These are phyloP conservation scores for Eutrigla gurnardus DNA, from an alignment of 2,797 vertebrate species.

Conservation along the genomic window DNA sequence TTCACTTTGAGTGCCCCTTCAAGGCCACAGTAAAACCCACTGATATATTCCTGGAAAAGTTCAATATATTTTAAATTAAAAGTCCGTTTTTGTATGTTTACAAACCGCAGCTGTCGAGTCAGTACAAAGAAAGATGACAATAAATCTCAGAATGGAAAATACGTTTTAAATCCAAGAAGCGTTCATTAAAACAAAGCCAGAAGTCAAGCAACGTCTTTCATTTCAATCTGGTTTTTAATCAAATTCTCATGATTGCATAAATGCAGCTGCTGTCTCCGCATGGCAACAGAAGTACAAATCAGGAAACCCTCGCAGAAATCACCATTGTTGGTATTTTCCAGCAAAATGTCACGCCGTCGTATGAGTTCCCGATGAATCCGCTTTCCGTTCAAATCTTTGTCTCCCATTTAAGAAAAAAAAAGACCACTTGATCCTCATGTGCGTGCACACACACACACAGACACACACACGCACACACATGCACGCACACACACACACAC, in stretches of 20 bases:
- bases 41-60: constrained; percentile 5
- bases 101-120: constrained; percentile 18
- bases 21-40: constrained; percentile 32
- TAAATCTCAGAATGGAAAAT: constrained; percentile 6
- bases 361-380: neutral
- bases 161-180: constrained; percentile 29
- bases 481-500: too few species aligned
- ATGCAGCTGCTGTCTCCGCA: constrained; percentile 27
- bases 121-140: constrained; percentile 4
- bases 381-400: constrained; percentile 2
- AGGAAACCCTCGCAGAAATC: constrained; percentile 5
- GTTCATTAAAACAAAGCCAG: constrained; percentile 37
- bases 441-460: neutral
- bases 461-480: constrained; percentile 9
- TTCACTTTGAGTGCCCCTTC: constrained; percentile 38
- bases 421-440: neutral
- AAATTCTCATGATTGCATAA: constrained; percentile 14
- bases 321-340: neutral
- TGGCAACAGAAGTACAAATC: constrained; percentile 18
- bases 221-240: constrained; percentile 40
- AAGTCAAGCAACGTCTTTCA: constrained; percentile 3
- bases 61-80: constrained; percentile 20
- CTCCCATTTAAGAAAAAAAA: neutral
- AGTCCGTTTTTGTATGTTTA: constrained; percentile 17
- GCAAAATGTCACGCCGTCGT: neutral